Conservation (phyloP, 2,113 vertebrate genomes). For the Euleptes europaea region DNA sequence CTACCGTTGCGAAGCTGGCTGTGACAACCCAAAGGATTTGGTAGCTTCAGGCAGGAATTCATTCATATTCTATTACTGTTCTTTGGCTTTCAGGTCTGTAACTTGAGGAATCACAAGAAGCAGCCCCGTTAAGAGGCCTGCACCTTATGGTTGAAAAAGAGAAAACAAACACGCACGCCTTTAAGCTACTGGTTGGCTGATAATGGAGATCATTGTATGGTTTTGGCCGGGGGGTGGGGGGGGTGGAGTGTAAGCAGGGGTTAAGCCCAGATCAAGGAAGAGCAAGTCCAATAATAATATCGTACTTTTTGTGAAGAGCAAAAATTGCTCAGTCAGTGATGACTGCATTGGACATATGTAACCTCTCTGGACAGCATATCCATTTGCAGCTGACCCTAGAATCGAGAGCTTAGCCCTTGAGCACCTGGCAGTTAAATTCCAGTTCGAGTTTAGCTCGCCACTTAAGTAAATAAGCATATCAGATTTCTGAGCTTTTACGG, state of each 20-base stretch:
- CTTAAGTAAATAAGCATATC: too few relatives aligned
- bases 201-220: neutral
- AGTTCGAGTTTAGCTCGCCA: too few relatives aligned
- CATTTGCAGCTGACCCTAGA: too few relatives aligned
- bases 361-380: too few relatives aligned
- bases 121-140: neutral
- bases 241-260: neutral
- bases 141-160: neutral
- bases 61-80: neutral
- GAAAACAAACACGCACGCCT: neutral
- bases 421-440: too few relatives aligned
- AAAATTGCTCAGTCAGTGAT: too few relatives aligned
- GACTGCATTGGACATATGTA: too few relatives aligned
- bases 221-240: neutral
- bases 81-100: neutral
- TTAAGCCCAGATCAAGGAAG: neutral
- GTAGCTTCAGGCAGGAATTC: slow-evolving; percentile 1
- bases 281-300: neutral
- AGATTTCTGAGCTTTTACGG: too few relatives aligned
- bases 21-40: neutral
- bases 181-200: neutral
- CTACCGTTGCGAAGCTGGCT: neutral
- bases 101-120: neutral
- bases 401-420: too few relatives aligned
- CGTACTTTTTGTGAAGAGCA: too few relatives aligned